Evolutionary conservation across 2,113 vertebrate species (phyloP), one percentile per base, ranked within the genome.

Genomic region (Macrotis lagotis): DNA sequence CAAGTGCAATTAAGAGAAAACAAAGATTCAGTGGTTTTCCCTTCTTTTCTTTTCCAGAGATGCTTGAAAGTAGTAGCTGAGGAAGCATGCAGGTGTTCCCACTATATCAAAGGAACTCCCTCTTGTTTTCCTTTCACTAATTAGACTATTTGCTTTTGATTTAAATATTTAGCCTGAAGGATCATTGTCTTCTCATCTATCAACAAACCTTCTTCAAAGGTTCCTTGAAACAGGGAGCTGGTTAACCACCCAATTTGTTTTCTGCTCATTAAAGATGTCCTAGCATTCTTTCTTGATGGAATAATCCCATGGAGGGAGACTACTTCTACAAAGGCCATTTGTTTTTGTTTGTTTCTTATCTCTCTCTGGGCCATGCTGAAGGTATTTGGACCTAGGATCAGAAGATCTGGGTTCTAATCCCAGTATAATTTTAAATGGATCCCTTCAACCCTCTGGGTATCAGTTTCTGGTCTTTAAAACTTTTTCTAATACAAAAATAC

Each of bases 1-100:
- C 37, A 59, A 26, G 14, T 8, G 10, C 8, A 25, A 48, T 31
- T 1, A 37, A n/a, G n/a, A n/a, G n/a, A n/a, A 28, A 48, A 47
- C 88, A 26, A 44, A 66, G 47, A 11, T n/a, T 25, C 0, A 0
- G 0, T 25, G 37, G 16, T 5, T 10, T 66, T 28, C 19, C 19
- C 9, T 16, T 3, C 4, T 22, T 90, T 50, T 53, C 51, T 92
- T 50, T 74, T 51, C 25, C 9, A 49, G 50, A 22, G 92, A 51
- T 47, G 12, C 31, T 14, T 48, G 89, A 51, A 37, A 28, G 51
- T 48, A 8, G n/a, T 28, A 25, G 19, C 3, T 0, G 50, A 4
- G 48, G 24, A 47, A 51, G 9, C 8, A 7, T 25, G 31, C 37
- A 50, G 28, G 48, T 16, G 24, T 92, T 50, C 49, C 37, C 91